phyloP scores from a whole-genome alignment of 2,113 vertebrate genomes.

The Pleuronectes platessa region DNA sequence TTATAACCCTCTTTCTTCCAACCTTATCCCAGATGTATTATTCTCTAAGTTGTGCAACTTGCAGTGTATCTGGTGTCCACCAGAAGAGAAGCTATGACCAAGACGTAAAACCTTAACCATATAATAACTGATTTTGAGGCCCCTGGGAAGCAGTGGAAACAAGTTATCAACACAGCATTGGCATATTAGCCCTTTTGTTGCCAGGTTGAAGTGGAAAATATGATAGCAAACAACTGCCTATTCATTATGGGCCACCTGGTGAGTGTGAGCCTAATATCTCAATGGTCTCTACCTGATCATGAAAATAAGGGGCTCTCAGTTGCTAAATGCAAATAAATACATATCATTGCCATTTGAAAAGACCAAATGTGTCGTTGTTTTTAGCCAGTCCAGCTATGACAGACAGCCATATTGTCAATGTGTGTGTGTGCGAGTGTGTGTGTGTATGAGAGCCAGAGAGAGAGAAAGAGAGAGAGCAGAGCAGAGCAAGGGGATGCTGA shows the following conservation, averaged over 20 bases:
- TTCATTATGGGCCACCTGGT: background rate
- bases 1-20: too few species aligned
- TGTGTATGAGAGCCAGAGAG: too few species aligned
- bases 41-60: too few species aligned
- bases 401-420: background rate
- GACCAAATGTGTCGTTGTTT: background rate
- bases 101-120: background rate
- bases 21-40: too few species aligned
- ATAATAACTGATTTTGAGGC: background rate
- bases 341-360: background rate
- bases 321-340: background rate
- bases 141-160: background rate
- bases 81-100: background rate
- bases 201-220: background rate
- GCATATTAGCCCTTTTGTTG: background rate
- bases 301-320: background rate
- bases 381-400: background rate
- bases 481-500: background rate
- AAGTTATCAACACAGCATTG: background rate
- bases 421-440: background rate
- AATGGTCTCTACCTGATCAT: background rate
- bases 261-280: background rate
- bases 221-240: background rate
- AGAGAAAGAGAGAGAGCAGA: background rate
- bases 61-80: background rate